Evolutionary conservation across 2,888 invertebrate species (phyloP).

Genomic region (Drosophila mimetica): DNA sequence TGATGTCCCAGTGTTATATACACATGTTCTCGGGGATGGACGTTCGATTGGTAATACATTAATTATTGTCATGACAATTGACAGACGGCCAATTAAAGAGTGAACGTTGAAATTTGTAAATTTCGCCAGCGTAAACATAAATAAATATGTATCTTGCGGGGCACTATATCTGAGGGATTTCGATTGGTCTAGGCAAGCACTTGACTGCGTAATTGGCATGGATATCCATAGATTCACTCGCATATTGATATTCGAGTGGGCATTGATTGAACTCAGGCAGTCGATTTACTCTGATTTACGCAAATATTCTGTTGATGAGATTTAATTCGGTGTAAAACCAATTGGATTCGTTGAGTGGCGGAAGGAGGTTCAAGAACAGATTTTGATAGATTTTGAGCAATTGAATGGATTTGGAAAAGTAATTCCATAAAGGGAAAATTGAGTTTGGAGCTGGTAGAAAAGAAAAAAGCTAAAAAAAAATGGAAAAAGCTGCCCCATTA

Average conservation of each 20-base stretch:
- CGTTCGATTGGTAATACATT: constrained; percentile 71
- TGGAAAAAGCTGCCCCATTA: no score
- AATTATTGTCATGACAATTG: constrained; percentile 76
- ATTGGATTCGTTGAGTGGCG: constrained; percentile 13
- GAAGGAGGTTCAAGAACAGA: neutral
- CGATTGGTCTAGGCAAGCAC: constrained; percentile 23
- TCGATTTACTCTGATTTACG: constrained; percentile 14
- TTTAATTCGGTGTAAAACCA: constrained; percentile 24
- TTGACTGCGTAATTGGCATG: constrained; percentile 60
- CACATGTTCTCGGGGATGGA: constrained; percentile 46
- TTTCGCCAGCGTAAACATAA: constrained; percentile 46
- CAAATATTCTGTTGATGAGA: constrained; percentile 14
- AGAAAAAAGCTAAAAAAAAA: no score
- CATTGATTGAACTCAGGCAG: constrained; percentile 13
- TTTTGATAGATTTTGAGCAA: neutral
- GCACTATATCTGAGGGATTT: constrained; percentile 1
- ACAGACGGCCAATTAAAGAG: constrained; percentile 76
- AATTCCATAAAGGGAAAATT: neutral
- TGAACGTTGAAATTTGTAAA: constrained; percentile 62
- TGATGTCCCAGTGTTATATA: constrained; percentile 30
- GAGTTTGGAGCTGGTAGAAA: no score
- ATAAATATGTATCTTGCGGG: neutral
- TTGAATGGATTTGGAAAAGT: neutral
- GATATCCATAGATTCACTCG: constrained; percentile 43
- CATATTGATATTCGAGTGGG: constrained; percentile 57